Base-by-base conservation (phyloP, 2,888 invertebrate species). In the Oeneis ivallda region DNA sequence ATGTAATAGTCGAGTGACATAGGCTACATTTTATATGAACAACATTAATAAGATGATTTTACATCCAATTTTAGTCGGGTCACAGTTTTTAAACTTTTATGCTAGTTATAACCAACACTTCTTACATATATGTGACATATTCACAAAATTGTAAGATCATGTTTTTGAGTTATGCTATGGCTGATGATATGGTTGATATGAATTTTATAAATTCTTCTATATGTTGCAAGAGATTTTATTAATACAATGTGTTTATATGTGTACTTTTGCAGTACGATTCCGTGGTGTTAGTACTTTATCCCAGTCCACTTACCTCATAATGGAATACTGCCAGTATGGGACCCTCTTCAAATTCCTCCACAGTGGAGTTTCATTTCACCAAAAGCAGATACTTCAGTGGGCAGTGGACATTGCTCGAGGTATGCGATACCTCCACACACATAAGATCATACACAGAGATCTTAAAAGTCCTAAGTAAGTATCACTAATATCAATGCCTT, bases 381-480 rank as follows among this genome's bases (percentile, higher is more conserved):
- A 98, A n/a, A 93, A 93, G 60, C 94, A 97, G 79, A 94, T 98
- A 64, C 94, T 98, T 52, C 95, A 96, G 70, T 99, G 99, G 98
- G 95, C 98, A 47, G 97, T 96, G 81, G 98, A 99, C 87, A 98
- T 99, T 67, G 98, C 99, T 41, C 93, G 94, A 67, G 99, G 99
- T 64, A 99, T 99, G 99, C 94, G 96, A 77, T 99, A 99, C 86
- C 93, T 99, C 65, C 99, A 99, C 86, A 93, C 94, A 52, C 97
- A 98, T 83, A 98, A 98, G 92, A 99, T 99, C 76, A 98, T 99
- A 79, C 99, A 99, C 82, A 93, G 99, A 70, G 99, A 99, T 93
- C 94, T 99, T 71, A 99, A 99, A 89, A 99, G 99, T 81, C 99
- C 99, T 56, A 99, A 99, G 99, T 99, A 94, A 95, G 96, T 93